phyloP scores from a whole-genome alignment of 2,113 vertebrate species.

The Pluvianellus socialis region DNA sequence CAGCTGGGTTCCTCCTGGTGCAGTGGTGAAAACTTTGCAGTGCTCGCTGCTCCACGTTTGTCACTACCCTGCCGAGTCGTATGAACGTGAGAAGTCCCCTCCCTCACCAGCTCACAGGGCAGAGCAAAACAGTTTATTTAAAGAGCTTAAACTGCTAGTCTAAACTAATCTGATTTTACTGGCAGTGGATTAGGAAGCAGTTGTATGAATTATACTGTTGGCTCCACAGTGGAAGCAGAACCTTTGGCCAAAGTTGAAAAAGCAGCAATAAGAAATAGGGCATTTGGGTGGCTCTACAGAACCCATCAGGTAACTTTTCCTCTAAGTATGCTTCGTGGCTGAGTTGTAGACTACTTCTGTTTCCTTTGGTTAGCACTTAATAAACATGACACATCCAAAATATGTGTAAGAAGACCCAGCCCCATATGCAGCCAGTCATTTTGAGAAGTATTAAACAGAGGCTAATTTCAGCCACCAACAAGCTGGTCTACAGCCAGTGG shows the following conservation, averaged over 20 bases:
- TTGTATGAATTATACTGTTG: neutral
- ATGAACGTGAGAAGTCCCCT: neutral
- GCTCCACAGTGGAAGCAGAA: accelerated
- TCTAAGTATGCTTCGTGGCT: neutral
- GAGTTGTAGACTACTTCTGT: neutral
- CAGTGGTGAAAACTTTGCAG: neutral
- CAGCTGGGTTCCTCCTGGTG: neutral
- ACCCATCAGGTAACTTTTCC: neutral
- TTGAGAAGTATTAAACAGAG: neutral
- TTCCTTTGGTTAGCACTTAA: neutral
- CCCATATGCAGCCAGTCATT: neutral
- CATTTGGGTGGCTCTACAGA: neutral
- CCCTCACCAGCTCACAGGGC: neutral
- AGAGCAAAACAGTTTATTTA: neutral
- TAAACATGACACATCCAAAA: neutral
- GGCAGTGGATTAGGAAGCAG: neutral
- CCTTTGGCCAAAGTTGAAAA: neutral
- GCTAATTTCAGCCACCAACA: neutral
- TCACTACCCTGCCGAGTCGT: neutral
- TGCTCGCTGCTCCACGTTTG: neutral
- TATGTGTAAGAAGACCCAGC: neutral
- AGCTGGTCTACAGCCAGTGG: neutral
- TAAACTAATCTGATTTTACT: neutral
- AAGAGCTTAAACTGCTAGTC: neutral
- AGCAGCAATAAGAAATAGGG: neutral